Evolutionary conservation across 2,888 invertebrate genomes (phyloP).

Genomic region (Helobdella robusta): DNA sequence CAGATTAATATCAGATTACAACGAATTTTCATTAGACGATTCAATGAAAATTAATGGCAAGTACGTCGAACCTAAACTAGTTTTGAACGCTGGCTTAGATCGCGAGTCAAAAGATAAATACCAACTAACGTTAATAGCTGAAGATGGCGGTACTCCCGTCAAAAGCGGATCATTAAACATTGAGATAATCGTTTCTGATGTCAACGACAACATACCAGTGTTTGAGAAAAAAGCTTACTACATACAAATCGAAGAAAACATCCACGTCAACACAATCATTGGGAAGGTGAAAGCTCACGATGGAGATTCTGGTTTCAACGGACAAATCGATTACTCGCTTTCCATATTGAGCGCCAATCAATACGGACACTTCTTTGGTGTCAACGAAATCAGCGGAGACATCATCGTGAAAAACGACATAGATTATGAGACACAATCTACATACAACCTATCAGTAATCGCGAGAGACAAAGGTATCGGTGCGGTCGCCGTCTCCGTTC

Average conservation of each 20-base stretch:
- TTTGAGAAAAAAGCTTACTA: slow-evolving; percentile 32
- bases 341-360: slow-evolving; percentile 35
- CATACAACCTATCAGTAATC: slow-evolving; percentile 14
- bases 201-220: slow-evolving; percentile 34
- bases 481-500: slow-evolving; percentile 18
- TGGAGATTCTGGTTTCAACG: slow-evolving; percentile 31
- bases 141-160: slow-evolving; percentile 66
- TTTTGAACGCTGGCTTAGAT: slow-evolving; percentile 32
- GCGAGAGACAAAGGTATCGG: slow-evolving; percentile 28
- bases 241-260: slow-evolving; percentile 30
- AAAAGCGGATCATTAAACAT: slow-evolving; percentile 29
- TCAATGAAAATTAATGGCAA: too few relatives aligned
- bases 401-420: slow-evolving; percentile 11
- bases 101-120: slow-evolving; percentile 29
- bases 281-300: slow-evolving; percentile 30
- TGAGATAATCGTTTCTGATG: slow-evolving; percentile 32
- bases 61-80: slow-evolving; percentile 31
- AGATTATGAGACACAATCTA: slow-evolving; percentile 14
- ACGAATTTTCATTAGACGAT: slow-evolving; percentile 24
- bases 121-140: slow-evolving; percentile 70
- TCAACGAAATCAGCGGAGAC: slow-evolving; percentile 23
- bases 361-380: slow-evolving; percentile 18
- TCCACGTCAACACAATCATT: slow-evolving; percentile 25
- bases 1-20: slow-evolving; percentile 22
- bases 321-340: too few relatives aligned